Base-by-base conservation (phyloP, 2,888 invertebrate species). In the Merodon equestris region DNA sequence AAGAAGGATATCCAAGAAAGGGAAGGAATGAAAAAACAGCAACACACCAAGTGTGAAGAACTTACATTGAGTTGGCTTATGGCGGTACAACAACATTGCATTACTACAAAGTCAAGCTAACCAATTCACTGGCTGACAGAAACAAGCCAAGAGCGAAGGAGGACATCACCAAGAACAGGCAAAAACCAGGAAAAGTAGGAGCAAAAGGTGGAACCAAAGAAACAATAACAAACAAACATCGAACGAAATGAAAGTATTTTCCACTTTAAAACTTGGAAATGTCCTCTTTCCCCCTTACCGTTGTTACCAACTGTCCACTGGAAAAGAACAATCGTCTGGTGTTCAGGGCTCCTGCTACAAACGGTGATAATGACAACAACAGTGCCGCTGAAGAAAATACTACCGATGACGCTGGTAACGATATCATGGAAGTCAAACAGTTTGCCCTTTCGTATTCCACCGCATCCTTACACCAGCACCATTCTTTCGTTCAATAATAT, bases 371-470 rank as follows among this genome's bases (percentile, higher is more conserved):
- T 68, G 58, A 71, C 19, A 27, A 54, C 14, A 42, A 45, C 42
- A 48, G 50, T 19, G 13, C 36, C 38, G 38, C 58, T 48, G 54
- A 56, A 63, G 73, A 73, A 63, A 72, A 15, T 47, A 19, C 57
- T 61, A 57, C 66, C 66, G 71, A 71, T 66, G 50, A 40, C 44
- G 60, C 67, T 74, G 73, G 67, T 54, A 66, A 72, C 45, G 60
- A 72, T 72, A 73, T 56, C 64, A 63, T 13, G 42, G 67, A 63
- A 44, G 51, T 57, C 40, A 72, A 73, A 67, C 57, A 63, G n/a
- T 40, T 63, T 51, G 47, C 57, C 48, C 61, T 15, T 71, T 48
- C 54, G n/a, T n/a, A n/a, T n/a, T n/a, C n/a, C n/a, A n/a, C n/a
- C n/a, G n/a, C n/a, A n/a, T n/a, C n/a, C 40, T 60, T 50, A 60